Evolutionary conservation across 2,888 invertebrate species (phyloP).

Genomic region (Troides aeacus): DNA sequence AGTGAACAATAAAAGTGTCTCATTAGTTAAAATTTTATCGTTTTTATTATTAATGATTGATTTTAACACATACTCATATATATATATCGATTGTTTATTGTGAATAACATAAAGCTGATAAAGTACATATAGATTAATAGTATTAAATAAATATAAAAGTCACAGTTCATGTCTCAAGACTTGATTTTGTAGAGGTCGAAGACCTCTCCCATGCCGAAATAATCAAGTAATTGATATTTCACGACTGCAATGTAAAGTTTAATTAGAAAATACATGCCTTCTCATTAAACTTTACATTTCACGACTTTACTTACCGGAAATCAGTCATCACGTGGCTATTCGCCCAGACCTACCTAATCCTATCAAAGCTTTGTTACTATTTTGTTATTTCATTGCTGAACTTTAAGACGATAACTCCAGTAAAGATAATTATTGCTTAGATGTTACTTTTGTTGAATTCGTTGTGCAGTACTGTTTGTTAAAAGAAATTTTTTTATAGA

Average conservation of each 20-base stretch:
- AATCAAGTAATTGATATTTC: constrained; percentile 22
- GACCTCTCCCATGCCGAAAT: constrained; percentile 2
- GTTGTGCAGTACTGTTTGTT: no score
- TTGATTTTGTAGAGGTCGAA: background rate
- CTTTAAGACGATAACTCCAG: background rate
- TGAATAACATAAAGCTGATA: background rate
- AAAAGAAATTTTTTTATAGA: no score
- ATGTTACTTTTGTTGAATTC: no score
- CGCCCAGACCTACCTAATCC: background rate
- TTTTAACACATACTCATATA: background rate
- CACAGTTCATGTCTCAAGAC: background rate
- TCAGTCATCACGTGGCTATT: background rate
- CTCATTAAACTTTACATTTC: constrained; percentile 26
- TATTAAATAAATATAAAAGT: background rate
- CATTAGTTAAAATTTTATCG: background rate
- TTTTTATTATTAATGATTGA: background rate
- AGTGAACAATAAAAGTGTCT: background rate
- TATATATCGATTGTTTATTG: background rate
- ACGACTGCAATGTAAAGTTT: constrained; percentile 22
- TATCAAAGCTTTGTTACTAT: background rate
- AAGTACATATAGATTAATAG: background rate
- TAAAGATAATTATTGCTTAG: no score
- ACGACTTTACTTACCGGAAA: constrained; percentile 14
- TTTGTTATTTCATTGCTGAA: background rate
- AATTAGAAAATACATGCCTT: constrained; percentile 18